These are phyloP conservation scores for Sebastolobus alascanus DNA, from an alignment of 2,797 vertebrate genomes.

Conservation along the genomic window DNA sequence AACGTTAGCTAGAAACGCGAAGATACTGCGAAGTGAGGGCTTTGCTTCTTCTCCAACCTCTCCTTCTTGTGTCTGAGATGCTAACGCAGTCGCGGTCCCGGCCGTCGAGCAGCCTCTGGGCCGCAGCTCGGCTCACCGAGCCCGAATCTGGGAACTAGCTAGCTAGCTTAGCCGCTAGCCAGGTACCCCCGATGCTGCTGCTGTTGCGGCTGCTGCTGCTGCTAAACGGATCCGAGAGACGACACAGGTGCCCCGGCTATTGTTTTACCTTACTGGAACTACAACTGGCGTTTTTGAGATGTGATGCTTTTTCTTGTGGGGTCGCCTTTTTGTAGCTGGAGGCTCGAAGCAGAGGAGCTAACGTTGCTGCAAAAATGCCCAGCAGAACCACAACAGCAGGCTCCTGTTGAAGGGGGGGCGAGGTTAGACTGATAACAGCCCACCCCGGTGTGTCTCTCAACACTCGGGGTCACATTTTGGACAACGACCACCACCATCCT, in stretches of 20 bases:
- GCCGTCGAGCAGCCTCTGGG: constrained; percentile 78
- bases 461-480: constrained; percentile 58
- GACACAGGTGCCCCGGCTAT: constrained; percentile 50
- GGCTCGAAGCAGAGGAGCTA: constrained; percentile 68
- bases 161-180: constrained; percentile 79
- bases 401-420: constrained; percentile 79
- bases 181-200: constrained; percentile 75
- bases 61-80: constrained; percentile 55
- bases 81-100: constrained; percentile 59
- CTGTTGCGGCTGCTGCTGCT: constrained; percentile 66
- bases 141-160: constrained; percentile 75
- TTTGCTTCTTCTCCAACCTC: constrained; percentile 10
- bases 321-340: constrained; percentile 62
- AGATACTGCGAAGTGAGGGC: constrained; percentile 16
- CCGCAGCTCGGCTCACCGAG: constrained; percentile 79
- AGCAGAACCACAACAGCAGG: constrained; percentile 66
- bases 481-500: constrained; percentile 48
- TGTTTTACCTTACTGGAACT: constrained; percentile 47
- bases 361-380: constrained; percentile 77
- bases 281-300: constrained; percentile 60
- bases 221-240: constrained; percentile 68
- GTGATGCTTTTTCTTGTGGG: constrained; percentile 72
- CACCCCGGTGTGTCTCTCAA: constrained; percentile 51
- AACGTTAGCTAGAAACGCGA: constrained; percentile 46
- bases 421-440: constrained; percentile 78